Percentiles rank a stretch among this genome's conserved stretches.
Evolutionary conservation across 1,140 invertebrate species (phyloP).

Genomic region (Bombus fervidus): DNA sequence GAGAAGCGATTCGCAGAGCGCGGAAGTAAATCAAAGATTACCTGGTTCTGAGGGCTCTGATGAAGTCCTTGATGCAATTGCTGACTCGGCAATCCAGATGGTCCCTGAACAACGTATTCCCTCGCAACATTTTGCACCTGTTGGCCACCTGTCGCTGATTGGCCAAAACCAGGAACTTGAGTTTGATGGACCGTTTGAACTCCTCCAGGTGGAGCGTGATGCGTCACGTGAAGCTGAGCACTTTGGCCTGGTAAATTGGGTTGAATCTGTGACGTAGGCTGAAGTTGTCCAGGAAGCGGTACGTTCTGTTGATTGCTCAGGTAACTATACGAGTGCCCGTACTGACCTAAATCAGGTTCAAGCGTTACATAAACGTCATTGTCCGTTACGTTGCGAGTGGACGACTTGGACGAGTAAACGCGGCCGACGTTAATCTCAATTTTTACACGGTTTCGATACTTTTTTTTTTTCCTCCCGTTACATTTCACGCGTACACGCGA

Average conservation of each 20-base stretch:
- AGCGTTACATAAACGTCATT: neutral
- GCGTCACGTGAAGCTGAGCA: constrained; percentile 79
- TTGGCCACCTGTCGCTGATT: constrained; percentile 68
- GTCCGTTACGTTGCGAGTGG: neutral
- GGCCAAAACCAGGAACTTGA: constrained; percentile 74
- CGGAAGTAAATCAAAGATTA: constrained; percentile 37
- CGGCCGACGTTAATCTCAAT: neutral
- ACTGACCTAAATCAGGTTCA: constrained; percentile 69
- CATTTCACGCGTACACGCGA: no score
- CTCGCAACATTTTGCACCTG: constrained; percentile 70
- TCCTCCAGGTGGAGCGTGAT: constrained; percentile 77
- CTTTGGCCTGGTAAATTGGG: constrained; percentile 78
- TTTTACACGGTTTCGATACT: neutral
- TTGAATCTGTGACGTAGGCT: constrained; percentile 73
- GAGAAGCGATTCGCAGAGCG: neutral
- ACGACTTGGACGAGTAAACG: neutral
- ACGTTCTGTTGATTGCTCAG: constrained; percentile 76
- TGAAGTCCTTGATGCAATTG: constrained; percentile 72
- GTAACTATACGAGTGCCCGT: constrained; percentile 74
- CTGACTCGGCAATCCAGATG: constrained; percentile 65
- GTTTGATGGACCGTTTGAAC: constrained; percentile 81
- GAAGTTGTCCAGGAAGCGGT: constrained; percentile 77
- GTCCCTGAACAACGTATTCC: constrained; percentile 74
- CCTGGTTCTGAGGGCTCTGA: constrained; percentile 68
- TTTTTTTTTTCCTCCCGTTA: accelerated